Conservation (phyloP, 2,797 vertebrate species). For the Gallinago solitaria region DNA sequence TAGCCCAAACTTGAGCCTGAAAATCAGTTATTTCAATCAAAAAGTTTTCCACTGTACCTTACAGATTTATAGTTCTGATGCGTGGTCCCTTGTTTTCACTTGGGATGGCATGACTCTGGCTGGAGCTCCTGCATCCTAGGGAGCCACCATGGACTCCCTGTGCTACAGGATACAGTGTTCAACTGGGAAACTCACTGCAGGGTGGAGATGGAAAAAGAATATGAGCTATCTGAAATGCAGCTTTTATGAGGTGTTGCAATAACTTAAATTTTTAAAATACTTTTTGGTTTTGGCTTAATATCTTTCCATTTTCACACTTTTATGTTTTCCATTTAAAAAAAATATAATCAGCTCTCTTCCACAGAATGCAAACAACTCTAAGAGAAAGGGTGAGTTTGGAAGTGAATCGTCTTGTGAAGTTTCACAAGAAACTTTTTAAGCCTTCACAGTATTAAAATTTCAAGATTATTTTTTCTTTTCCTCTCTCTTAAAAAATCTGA, state of each 20-base stretch:
- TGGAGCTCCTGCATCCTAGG: not conserved
- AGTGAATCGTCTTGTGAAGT: not conserved
- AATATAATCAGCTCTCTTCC: not conserved
- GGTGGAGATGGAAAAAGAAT: not conserved
- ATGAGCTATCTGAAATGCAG: not conserved
- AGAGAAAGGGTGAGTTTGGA: not conserved
- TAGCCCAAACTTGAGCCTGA: not conserved
- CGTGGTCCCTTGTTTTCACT: not conserved
- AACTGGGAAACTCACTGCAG: not conserved
- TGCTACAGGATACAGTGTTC: not conserved
- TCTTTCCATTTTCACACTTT: not conserved
- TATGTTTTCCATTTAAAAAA: not conserved
- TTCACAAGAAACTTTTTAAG: not conserved
- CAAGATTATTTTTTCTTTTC: not conserved
- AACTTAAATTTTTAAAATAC: not conserved
- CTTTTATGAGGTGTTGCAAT: not conserved
- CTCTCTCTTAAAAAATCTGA: not conserved
- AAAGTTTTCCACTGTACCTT: not conserved
- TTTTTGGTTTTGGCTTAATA: not conserved
- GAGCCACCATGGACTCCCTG: not conserved
- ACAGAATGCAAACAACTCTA: not conserved
- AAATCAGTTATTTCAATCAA: not conserved
- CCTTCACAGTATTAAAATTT: not conserved
- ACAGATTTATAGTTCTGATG: not conserved
- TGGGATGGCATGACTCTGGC: not conserved